Evolutionary conservation across 2,797 vertebrate species (phyloP).

Genomic region (Pagetopsis macropterus): DNA sequence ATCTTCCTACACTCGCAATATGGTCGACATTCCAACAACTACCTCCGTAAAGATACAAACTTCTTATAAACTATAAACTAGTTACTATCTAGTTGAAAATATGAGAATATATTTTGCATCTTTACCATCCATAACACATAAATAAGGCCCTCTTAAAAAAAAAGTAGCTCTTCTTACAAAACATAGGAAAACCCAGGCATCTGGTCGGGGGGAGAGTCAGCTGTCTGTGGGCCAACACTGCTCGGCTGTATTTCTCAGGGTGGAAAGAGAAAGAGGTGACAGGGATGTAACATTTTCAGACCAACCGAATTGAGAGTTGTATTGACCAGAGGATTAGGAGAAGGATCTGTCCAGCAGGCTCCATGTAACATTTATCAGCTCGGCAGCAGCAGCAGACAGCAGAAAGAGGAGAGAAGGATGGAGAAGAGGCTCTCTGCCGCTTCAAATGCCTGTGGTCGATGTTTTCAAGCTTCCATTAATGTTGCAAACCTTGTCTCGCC

Average conservation of each 20-base stretch:
- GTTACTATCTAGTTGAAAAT: no score
- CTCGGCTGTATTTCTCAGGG: conserved; percentile 43
- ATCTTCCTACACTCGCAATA: no score
- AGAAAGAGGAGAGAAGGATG: conserved; percentile 16
- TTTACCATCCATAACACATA: not conserved
- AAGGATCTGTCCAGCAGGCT: conserved; percentile 58
- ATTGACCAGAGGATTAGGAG: conserved; percentile 65
- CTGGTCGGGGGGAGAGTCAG: not conserved
- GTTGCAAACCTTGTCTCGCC: conserved; percentile 54
- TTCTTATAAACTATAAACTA: no score
- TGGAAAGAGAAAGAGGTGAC: conserved; percentile 15
- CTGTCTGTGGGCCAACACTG: not conserved
- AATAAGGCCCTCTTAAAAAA: not conserved
- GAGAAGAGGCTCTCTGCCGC: conserved; percentile 6
- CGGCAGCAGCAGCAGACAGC: conserved; percentile 51
- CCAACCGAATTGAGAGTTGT: conserved; percentile 43
- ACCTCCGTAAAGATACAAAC: no score
- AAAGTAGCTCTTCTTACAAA: not conserved
- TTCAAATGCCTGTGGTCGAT: conserved; percentile 43
- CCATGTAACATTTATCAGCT: conserved; percentile 69
- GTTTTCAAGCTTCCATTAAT: conserved; percentile 61
- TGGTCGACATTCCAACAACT: no score
- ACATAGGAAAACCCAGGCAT: not conserved
- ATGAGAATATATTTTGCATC: no score
- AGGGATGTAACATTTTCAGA: conserved; percentile 42